Evolutionary conservation across 2,113 vertebrate species (phyloP).

Genomic region (Leuciscus idus): DNA sequence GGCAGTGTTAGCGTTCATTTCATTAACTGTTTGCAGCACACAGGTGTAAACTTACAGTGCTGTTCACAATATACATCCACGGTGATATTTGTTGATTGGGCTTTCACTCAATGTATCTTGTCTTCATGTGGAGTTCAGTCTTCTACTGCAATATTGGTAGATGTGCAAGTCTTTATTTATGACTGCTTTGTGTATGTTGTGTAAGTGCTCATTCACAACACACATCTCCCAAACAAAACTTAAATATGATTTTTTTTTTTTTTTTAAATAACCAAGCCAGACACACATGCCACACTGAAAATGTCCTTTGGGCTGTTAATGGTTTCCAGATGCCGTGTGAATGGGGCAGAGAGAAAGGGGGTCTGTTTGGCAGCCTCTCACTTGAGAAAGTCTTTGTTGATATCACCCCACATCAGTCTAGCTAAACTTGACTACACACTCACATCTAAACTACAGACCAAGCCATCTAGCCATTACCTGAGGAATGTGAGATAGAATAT

Average conservation of each 20-base stretch:
- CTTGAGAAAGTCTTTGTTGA: slow-evolving; percentile 53
- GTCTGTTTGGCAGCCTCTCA: slow-evolving; percentile 43
- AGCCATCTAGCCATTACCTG: slow-evolving; percentile 42
- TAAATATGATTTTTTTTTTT: background rate
- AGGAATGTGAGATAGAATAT: slow-evolving; percentile 34
- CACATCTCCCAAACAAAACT: slow-evolving; percentile 12
- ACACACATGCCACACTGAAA: slow-evolving; percentile 39
- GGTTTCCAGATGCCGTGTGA: slow-evolving; percentile 57
- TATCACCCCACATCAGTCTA: slow-evolving; percentile 47
- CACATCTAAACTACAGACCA: slow-evolving; percentile 31
- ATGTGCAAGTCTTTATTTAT: background rate
- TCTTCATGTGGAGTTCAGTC: background rate
- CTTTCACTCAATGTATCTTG: background rate
- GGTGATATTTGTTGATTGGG: background rate
- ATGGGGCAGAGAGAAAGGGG: slow-evolving; percentile 36
- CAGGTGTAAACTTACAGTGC: too few species aligned
- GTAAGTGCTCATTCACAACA: slow-evolving; percentile 17
- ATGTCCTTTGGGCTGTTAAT: slow-evolving; percentile 50
- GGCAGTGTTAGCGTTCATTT: background rate
- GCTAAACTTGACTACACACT: slow-evolving; percentile 55
- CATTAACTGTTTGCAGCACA: slow-evolving; percentile 3
- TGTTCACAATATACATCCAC: background rate
- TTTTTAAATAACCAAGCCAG: slow-evolving; percentile 13
- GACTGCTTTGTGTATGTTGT: background rate
- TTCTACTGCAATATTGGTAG: background rate